Evolutionary conservation across 2,113 vertebrate genomes (phyloP).

Genomic region (Clinocottus analis): DNA sequence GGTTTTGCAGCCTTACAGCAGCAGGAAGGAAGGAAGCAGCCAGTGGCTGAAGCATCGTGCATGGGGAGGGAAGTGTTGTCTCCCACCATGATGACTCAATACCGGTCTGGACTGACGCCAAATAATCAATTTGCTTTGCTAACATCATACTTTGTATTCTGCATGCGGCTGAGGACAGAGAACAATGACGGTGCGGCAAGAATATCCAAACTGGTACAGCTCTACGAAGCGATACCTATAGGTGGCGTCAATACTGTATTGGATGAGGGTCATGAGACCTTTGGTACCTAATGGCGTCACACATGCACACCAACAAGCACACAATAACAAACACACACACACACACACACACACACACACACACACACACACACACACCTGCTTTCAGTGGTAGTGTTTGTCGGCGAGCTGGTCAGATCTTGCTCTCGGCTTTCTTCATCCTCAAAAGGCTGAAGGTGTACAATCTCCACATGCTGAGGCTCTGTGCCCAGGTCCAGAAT

Average conservation of each 20-base stretch:
- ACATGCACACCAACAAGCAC: too few relatives aligned
- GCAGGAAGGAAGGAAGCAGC: too few relatives aligned
- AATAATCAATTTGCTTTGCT: background rate
- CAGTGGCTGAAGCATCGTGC: too few relatives aligned
- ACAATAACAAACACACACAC: too few relatives aligned
- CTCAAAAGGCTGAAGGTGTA: conserved; percentile 62
- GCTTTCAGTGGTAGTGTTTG: conserved; percentile 68
- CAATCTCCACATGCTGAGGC: conserved; percentile 61
- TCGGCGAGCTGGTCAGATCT: conserved; percentile 64
- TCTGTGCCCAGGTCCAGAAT: conserved; percentile 48
- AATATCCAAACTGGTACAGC: too few relatives aligned
- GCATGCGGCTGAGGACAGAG: background rate
- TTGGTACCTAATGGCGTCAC: background rate
- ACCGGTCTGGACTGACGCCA: background rate
- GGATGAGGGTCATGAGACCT: too few relatives aligned
- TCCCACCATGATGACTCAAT: background rate
- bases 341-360: conserved; percentile 16
- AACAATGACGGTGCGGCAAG: too few relatives aligned
- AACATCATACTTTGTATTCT: background rate
- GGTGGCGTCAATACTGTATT: too few relatives aligned
- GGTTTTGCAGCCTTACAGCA: too few relatives aligned
- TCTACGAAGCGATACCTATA: too few relatives aligned
- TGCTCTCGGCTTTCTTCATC: conserved; percentile 59
- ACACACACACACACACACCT: conserved; percentile 44
- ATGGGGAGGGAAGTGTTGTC: too few relatives aligned